A percentile compares a stretch with the other conserved stretches of the same genome.
phyloP scores from a whole-genome alignment of 2,888 invertebrate species.

The Nezara viridula region DNA sequence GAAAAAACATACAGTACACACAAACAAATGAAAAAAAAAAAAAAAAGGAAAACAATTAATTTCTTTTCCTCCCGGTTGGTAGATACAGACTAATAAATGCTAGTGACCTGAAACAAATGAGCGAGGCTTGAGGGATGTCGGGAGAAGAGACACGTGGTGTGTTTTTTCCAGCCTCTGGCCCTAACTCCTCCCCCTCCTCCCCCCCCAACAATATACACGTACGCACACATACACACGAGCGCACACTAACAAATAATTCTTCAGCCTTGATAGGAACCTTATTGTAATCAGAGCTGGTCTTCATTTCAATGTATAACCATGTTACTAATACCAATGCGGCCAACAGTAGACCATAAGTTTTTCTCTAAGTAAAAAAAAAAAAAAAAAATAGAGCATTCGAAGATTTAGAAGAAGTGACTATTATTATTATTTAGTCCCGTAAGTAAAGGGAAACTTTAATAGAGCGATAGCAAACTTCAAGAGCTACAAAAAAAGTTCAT shows the following conservation, averaged over 20 bases:
- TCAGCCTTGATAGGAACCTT: slow-evolving; percentile 14
- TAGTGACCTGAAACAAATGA: slow-evolving; percentile 13
- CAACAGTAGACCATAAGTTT: no score
- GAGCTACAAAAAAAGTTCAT: no score
- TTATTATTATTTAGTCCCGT: no score
- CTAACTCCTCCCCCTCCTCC: not conserved
- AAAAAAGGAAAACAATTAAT: not conserved
- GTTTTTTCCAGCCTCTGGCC: not conserved
- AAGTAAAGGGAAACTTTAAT: no score
- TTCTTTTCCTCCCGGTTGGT: not conserved
- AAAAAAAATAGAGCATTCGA: no score
- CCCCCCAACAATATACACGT: not conserved
- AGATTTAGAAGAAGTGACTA: no score
- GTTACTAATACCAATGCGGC: not conserved
- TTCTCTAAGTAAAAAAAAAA: no score
- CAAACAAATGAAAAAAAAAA: no score
- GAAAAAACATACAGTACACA: no score
- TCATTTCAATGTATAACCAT: slow-evolving; percentile 4
- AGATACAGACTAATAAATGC: slow-evolving; percentile 21
- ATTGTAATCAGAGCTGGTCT: slow-evolving; percentile 47
- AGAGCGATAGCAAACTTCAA: no score
- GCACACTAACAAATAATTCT: not conserved
- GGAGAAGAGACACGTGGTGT: slow-evolving; percentile 45
- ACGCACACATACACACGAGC: slow-evolving; percentile 4
- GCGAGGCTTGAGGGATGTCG: slow-evolving; percentile 22